These are phyloP conservation scores for Meiosimyza decipiens DNA, from an alignment of 2,888 invertebrate genomes.

Conservation along the genomic window DNA sequence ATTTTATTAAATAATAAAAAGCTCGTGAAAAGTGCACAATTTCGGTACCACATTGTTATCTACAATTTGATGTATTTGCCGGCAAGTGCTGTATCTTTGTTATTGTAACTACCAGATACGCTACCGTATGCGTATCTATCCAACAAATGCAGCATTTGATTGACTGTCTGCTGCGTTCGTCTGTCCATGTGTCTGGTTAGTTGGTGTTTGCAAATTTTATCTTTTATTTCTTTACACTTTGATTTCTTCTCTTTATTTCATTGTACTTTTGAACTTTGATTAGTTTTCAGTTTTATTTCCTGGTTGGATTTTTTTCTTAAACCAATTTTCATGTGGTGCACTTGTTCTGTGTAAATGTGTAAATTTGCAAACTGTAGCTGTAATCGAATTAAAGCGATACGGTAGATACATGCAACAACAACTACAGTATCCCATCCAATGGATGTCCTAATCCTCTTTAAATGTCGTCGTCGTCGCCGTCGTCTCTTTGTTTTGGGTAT, in stretches of 20 bases:
- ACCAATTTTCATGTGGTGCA: no score
- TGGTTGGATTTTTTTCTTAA: no score
- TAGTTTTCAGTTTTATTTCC: no score
- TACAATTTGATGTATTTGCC: constrained; percentile 6
- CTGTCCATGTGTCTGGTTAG: constrained; percentile 20
- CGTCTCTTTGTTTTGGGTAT: neutral
- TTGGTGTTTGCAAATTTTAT: constrained; percentile 24
- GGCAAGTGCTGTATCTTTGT: neutral
- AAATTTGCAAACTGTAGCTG: neutral
- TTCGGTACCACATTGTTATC: neutral
- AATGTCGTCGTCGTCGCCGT: no score
- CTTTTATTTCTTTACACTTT: neutral
- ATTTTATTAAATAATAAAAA: neutral
- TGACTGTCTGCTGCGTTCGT: constrained; percentile 5
- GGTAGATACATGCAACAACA: neutral
- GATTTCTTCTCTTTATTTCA: neutral
- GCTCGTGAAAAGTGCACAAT: neutral
- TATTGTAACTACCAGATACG: constrained; percentile 6
- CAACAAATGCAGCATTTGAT: constrained; percentile 6
- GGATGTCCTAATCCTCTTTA: neutral
- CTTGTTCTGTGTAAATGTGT: no score
- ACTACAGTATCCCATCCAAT: neutral
- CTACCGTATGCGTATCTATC: constrained; percentile 8
- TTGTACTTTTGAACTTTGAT: neutral
- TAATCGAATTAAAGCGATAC: constrained; percentile 20